phyloP scores from a whole-genome alignment of 2,797 vertebrate species.

The Luscinia megarhynchos region DNA sequence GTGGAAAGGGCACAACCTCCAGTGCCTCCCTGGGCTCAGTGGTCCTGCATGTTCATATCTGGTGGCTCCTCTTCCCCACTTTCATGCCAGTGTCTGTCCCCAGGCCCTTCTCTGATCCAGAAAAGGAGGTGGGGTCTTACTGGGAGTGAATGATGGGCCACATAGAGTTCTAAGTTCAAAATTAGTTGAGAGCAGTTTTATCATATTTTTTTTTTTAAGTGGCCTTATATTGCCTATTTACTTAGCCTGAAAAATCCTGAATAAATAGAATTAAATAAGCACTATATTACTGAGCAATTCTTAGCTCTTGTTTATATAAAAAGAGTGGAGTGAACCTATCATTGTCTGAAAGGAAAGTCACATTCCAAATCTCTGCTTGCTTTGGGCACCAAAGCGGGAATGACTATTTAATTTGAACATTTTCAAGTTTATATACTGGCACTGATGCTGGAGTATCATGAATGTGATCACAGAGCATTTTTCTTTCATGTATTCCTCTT shows the following conservation, averaged over 20 bases:
- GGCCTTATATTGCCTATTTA: slow-evolving; percentile 33
- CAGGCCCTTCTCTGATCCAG: neutral
- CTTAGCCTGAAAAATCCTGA: slow-evolving; percentile 40
- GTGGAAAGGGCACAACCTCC: neutral
- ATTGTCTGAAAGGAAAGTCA: slow-evolving; percentile 36
- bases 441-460: neutral
- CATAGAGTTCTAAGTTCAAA: neutral
- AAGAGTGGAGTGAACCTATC: neutral
- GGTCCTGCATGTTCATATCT: neutral
- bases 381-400: slow-evolving; percentile 48
- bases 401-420: slow-evolving; percentile 22
- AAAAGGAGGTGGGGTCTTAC: neutral
- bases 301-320: slow-evolving; percentile 36
- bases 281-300: slow-evolving; percentile 19
- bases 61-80: neutral
- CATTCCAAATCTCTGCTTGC: slow-evolving; percentile 56
- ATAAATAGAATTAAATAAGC: slow-evolving; percentile 49
- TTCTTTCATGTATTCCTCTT: slow-evolving; percentile 1
- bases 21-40: neutral
- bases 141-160: neutral
- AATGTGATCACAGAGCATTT: neutral
- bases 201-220: neutral
- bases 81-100: too few species aligned
- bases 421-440: neutral
- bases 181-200: neutral